Percentiles rank a stretch among this genome's conserved stretches.
Conservation (phyloP, 2,888 invertebrate species). For the Chloromyia formosa region DNA sequence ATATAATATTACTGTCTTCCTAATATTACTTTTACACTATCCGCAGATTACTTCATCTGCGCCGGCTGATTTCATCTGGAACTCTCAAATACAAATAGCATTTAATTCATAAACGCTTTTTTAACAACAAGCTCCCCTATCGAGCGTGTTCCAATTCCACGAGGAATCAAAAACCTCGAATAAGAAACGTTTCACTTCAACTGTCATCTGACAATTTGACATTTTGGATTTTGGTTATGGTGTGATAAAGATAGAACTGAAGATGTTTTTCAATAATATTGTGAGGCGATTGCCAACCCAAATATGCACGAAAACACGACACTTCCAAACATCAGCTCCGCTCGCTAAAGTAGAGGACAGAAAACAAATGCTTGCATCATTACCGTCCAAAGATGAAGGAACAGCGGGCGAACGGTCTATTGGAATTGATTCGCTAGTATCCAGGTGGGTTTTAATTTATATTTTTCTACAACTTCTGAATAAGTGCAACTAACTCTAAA, state of each 20-base stretch:
- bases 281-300: neutral
- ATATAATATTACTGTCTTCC: too few species aligned
- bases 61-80: too few species aligned
- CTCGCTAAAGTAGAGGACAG: constrained; percentile 65
- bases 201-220: neutral
- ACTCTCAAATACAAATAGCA: too few species aligned
- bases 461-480: neutral
- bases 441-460: constrained; percentile 68
- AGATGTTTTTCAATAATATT: constrained; percentile 14
- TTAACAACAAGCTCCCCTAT: too few species aligned
- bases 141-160: too few species aligned
- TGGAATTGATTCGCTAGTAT: constrained; percentile 73
- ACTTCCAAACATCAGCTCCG: constrained; percentile 54
- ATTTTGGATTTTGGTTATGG: neutral
- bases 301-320: constrained; percentile 13
- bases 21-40: too few species aligned
- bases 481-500: constrained; percentile 38
- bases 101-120: too few species aligned
- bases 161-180: too few species aligned
- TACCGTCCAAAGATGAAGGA: constrained; percentile 75
- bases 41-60: too few species aligned
- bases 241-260: neutral
- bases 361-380: constrained; percentile 67
- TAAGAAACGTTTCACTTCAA: neutral
- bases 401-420: constrained; percentile 77